A percentile compares a stretch with the other conserved stretches of the same genome.
Evolutionary conservation across 2,797 vertebrate genomes (phyloP).

Genomic region (Cephalopachus bancanus): DNA sequence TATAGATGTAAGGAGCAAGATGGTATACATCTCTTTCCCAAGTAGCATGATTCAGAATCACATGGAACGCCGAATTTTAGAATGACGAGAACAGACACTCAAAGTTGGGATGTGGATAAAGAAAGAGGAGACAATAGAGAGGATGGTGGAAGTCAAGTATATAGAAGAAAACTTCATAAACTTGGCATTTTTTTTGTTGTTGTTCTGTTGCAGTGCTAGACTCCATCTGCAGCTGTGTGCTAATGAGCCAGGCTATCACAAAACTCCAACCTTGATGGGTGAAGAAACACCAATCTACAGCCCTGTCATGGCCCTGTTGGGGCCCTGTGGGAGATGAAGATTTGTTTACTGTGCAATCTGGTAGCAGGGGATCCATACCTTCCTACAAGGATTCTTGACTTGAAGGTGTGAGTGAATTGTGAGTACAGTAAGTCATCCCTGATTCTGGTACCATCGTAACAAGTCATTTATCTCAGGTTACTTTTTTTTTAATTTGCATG

Average conservation of each 20-base stretch:
- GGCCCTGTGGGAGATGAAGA: slow-evolving; percentile 47
- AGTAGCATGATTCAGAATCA: not conserved
- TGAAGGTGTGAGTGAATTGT: not conserved
- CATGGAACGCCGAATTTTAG: not conserved
- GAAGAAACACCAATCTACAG: slow-evolving; percentile 71
- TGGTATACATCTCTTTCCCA: not conserved
- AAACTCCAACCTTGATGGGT: slow-evolving; percentile 44
- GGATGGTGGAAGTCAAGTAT: not conserved
- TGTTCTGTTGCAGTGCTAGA: not conserved
- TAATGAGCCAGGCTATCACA: slow-evolving; percentile 27
- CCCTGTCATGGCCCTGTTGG: slow-evolving; percentile 46
- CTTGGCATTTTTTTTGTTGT: slow-evolving; percentile 6
- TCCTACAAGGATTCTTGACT: not conserved
- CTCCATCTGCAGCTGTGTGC: slow-evolving; percentile 25
- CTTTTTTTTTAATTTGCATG: not conserved
- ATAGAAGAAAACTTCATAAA: not conserved
- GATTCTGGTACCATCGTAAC: not conserved
- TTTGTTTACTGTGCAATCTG: slow-evolving; percentile 57
- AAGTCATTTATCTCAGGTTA: slow-evolving; percentile 7
- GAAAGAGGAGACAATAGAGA: not conserved
- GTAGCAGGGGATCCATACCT: not conserved
- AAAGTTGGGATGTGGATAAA: not conserved
- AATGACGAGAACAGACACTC: not conserved
- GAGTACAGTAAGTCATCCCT: not conserved
- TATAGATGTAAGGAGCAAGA: not conserved